Evolutionary conservation across 2,113 vertebrate genomes (phyloP).

Genomic region (Gnathonemus longibarbis): DNA sequence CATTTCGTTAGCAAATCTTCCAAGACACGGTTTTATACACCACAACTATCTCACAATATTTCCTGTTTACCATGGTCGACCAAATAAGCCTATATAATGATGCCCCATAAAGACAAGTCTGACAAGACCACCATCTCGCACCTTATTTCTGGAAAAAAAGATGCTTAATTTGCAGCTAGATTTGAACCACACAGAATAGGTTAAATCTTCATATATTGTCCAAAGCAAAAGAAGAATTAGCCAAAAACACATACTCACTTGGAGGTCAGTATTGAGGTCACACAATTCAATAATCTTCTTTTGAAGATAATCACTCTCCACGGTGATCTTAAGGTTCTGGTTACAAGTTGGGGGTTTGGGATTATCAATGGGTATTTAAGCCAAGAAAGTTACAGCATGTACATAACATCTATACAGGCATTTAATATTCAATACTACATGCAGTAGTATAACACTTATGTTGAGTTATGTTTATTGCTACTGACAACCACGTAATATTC

Average conservation of each 20-base stretch:
- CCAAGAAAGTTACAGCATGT: too few relatives aligned
- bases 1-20: not conserved
- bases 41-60: not conserved
- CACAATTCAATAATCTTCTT: slow-evolving; percentile 69
- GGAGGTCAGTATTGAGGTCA: slow-evolving; percentile 63
- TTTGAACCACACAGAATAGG: not conserved
- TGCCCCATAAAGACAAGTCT: not conserved
- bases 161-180: not conserved
- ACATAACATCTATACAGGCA: not conserved
- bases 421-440: not conserved
- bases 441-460: not conserved
- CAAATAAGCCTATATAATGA: not conserved
- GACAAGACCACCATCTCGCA: not conserved
- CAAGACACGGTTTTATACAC: not conserved
- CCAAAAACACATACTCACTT: slow-evolving; percentile 57
- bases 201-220: not conserved
- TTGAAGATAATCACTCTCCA: slow-evolving; percentile 69
- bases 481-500: not conserved
- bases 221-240: not conserved
- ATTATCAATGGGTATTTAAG: not conserved
- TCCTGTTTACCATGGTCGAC: not conserved
- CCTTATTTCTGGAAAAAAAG: not conserved
- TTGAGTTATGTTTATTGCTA: not conserved
- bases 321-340: slow-evolving; percentile 70
- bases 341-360: not conserved